Evolutionary conservation across 2,113 vertebrate species (phyloP).

Genomic region (Nibea albiflora): DNA sequence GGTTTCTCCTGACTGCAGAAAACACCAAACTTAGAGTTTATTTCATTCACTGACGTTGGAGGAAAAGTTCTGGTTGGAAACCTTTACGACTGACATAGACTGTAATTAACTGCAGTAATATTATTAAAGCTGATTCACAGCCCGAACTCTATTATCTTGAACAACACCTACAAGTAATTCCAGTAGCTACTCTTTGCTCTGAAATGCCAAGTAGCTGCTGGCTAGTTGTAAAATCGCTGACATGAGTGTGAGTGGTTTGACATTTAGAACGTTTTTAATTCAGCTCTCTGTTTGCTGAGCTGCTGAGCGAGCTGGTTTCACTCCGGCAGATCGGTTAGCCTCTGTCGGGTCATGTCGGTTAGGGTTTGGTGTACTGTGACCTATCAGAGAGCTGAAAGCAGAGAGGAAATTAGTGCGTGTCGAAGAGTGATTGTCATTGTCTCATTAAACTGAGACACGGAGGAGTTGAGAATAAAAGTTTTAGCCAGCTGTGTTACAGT

Average conservation of each 20-base stretch:
- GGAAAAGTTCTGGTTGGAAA: neutral
- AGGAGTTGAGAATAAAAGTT: neutral
- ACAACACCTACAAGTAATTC: neutral
- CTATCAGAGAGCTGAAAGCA: neutral
- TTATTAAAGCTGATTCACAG: neutral
- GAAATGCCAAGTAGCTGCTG: conserved; percentile 26
- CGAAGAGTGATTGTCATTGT: neutral
- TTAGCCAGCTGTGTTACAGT: neutral
- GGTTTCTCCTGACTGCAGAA: conserved; percentile 22
- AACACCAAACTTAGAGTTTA: conserved; percentile 4
- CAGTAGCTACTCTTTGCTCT: neutral
- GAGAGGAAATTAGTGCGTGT: neutral
- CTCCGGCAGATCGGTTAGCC: neutral
- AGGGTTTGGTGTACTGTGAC: neutral
- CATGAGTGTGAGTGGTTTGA: neutral
- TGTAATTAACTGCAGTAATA: neutral
- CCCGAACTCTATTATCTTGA: neutral
- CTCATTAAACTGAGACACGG: neutral
- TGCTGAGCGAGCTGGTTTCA: neutral
- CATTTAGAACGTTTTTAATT: conserved; percentile 12
- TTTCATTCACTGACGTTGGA: neutral
- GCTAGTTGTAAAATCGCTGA: neutral
- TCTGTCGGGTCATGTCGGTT: neutral
- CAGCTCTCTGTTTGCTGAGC: neutral
- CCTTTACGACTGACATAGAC: neutral